phyloP scores from a whole-genome alignment of 64 coral and sea anemone genomes.

The Montipora sp. region DNA sequence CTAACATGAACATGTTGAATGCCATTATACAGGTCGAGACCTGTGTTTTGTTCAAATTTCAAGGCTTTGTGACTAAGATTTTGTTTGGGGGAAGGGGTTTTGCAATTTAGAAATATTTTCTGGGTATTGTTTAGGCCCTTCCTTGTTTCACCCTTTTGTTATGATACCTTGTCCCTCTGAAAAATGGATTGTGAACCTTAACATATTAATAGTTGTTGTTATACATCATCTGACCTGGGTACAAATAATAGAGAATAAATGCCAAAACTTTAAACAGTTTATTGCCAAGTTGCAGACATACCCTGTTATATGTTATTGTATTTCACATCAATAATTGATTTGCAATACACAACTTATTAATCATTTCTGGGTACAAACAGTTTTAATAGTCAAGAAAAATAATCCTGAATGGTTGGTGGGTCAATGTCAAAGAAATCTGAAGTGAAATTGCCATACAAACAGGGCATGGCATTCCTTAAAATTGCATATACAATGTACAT shows the following conservation, averaged over 20 bases:
- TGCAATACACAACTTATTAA: neutral
- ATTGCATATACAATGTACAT: slow-evolving; percentile 24
- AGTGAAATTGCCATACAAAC: slow-evolving; percentile 33
- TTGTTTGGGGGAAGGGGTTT: neutral
- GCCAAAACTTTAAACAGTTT: neutral
- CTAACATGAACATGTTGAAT: neutral
- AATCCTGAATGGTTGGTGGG: slow-evolving; percentile 23
- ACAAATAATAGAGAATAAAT: neutral
- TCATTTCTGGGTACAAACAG: neutral
- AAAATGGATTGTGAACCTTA: neutral
- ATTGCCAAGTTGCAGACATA: neutral
- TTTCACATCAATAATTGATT: too few relatives aligned
- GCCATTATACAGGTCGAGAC: neutral
- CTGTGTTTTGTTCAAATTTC: neutral
- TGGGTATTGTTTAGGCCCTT: neutral
- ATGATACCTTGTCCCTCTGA: neutral
- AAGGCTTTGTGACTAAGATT: neutral
- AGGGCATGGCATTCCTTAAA: slow-evolving; percentile 36
- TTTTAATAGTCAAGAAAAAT: neutral
- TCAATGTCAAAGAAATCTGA: slow-evolving; percentile 23
- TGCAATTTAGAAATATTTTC: neutral
- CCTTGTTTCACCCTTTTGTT: neutral
- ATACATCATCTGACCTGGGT: neutral
- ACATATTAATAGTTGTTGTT: neutral
- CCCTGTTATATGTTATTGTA: neutral